Percentiles rank a stretch among this genome's conserved stretches.
These are phyloP conservation scores for Gastrophysa polygoni DNA, from an alignment of 2,888 invertebrate genomes.

Conservation along the genomic window DNA sequence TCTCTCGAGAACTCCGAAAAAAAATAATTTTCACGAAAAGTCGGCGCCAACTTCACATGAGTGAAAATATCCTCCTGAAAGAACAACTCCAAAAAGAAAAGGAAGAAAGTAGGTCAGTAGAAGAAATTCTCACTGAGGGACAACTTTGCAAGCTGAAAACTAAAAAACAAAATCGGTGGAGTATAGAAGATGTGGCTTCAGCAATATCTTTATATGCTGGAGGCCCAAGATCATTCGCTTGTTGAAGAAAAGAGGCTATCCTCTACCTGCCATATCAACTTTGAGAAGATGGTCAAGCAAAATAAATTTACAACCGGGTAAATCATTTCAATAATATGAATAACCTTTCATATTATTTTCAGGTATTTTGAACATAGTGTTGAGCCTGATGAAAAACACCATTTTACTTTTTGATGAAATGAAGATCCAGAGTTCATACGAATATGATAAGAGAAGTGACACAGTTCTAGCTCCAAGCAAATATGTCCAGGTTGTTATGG, in stretches of 20 bases:
- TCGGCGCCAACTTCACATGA: too few relatives aligned
- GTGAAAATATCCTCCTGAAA: not conserved
- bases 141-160: conserved; percentile 32
- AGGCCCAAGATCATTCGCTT: conserved; percentile 23
- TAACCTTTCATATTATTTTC: conserved; percentile 10
- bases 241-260: conserved; percentile 24
- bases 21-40: too few relatives aligned
- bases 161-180: conserved; percentile 25
- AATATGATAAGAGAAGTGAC: conserved; percentile 37
- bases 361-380: conserved; percentile 22
- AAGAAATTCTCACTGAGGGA: conserved; percentile 28
- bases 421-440: conserved; percentile 31
- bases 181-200: conserved; percentile 27
- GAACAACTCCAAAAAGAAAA: not conserved
- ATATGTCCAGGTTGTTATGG: conserved; percentile 27
- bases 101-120: not conserved
- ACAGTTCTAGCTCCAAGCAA: conserved; percentile 23
- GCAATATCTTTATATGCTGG: conserved; percentile 29
- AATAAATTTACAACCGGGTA: conserved; percentile 19
- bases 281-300: conserved; percentile 36
- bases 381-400: conserved; percentile 23
- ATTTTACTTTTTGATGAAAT: conserved; percentile 39
- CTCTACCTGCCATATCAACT: conserved; percentile 33
- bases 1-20: too few relatives aligned
- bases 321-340: conserved; percentile 13